phyloP scores from a whole-genome alignment of 2,113 vertebrate species.

The Austrofundulus limnaeus region DNA sequence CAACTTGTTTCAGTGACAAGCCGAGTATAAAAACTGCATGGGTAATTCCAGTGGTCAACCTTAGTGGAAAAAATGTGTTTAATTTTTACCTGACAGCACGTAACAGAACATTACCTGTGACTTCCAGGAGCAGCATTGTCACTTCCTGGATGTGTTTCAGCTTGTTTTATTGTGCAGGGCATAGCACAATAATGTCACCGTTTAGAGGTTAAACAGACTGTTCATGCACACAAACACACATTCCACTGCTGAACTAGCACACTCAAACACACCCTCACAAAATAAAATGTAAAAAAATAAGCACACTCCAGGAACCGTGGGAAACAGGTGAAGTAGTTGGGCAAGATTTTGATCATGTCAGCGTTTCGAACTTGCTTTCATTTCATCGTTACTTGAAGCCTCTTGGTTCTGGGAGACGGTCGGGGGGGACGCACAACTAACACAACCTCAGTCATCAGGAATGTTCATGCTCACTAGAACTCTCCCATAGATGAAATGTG shows the following conservation, averaged over 20 bases:
- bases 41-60: too few relatives aligned
- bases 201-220: conserved; percentile 31
- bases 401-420: not conserved
- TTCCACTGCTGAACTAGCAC: conserved; percentile 15
- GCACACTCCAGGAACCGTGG: conserved; percentile 27
- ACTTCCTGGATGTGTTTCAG: conserved; percentile 36
- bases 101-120: not conserved
- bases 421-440: conserved; percentile 5
- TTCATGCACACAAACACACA: conserved; percentile 35
- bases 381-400: conserved; percentile 14
- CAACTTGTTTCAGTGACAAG: not conserved
- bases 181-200: conserved; percentile 41
- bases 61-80: too few relatives aligned
- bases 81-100: not conserved
- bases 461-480: conserved; percentile 28
- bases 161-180: conserved; percentile 41
- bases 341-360: conserved; percentile 7
- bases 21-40: not conserved
- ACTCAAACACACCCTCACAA: conserved; percentile 2
- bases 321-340: conserved; percentile 45
- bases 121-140: conserved; percentile 4
- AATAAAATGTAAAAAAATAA: not conserved
- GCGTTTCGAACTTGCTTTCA: conserved; percentile 7
- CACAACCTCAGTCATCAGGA: conserved; percentile 19
- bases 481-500: conserved; percentile 20